These are phyloP conservation scores for Sarcophaga carnaria DNA, from an alignment of 2,888 invertebrate species.

Conservation along the genomic window DNA sequence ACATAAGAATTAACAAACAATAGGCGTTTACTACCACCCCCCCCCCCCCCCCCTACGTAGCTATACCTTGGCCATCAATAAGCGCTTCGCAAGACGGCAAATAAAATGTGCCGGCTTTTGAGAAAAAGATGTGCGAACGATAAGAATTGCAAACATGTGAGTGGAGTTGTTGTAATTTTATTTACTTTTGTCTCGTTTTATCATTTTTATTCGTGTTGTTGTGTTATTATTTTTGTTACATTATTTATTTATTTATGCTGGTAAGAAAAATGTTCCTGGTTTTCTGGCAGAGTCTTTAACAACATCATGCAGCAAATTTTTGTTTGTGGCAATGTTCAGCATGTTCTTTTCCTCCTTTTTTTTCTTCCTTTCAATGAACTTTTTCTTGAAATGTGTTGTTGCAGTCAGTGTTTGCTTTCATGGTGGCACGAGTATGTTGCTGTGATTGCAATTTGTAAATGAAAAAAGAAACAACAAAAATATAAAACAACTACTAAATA, in stretches of 20 bases:
- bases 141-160: no score
- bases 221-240: slow-evolving; percentile 2
- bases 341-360: neutral
- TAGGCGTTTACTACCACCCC: neutral
- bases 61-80: neutral
- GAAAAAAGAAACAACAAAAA: slow-evolving; percentile 25
- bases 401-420: neutral
- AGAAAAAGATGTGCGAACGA: neutral
- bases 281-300: slow-evolving; percentile 49
- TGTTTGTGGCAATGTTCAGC: neutral
- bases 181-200: slow-evolving; percentile 22
- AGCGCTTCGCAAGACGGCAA: neutral
- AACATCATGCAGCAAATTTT: slow-evolving; percentile 58
- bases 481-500: slow-evolving; percentile 56
- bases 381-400: slow-evolving; percentile 26
- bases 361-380: slow-evolving; percentile 32
- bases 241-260: slow-evolving; percentile 51
- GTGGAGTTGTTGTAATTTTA: slow-evolving; percentile 18
- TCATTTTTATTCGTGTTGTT: neutral
- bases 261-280: slow-evolving; percentile 4
- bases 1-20: no score
- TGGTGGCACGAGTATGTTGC: slow-evolving; percentile 25
- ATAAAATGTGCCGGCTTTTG: slow-evolving; percentile 3
- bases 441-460: slow-evolving; percentile 63
- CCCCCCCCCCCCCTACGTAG: neutral